Conservation (phyloP, 2,888 invertebrate genomes). For the Ophion ventricosus region DNA sequence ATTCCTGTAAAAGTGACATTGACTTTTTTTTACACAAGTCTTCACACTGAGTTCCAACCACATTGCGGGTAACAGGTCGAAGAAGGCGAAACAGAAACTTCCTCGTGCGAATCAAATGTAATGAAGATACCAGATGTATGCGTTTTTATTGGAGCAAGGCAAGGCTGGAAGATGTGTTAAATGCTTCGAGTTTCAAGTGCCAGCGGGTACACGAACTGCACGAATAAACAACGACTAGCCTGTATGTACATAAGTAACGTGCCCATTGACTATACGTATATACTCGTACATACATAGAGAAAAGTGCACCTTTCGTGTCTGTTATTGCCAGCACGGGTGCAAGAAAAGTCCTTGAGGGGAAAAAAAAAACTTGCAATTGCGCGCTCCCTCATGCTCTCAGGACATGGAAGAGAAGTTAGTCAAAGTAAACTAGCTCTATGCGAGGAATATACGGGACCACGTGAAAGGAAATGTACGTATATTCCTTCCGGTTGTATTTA, state of each 20-base stretch:
- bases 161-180: not conserved
- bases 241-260: not conserved
- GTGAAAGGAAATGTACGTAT: conserved; percentile 44
- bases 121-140: too few species aligned
- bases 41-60: not conserved
- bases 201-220: not conserved
- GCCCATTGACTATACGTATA: conserved; percentile 6
- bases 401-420: conserved; percentile 53
- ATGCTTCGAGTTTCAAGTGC: not conserved
- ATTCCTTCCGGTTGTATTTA: conserved; percentile 59
- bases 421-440: conserved; percentile 46
- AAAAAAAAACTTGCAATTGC: conserved; percentile 34
- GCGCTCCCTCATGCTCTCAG: conserved; percentile 2
- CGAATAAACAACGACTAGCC: conserved; percentile 24
- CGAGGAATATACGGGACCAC: conserved; percentile 36
- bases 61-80: not conserved
- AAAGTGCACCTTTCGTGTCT: conserved; percentile 36
- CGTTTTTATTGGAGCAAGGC: too few species aligned
- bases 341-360: conserved; percentile 13
- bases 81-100: not conserved
- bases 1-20: not conserved
- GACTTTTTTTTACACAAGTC: not conserved
- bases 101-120: too few species aligned
- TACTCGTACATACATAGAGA: conserved; percentile 19
- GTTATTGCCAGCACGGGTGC: conserved; percentile 29